Conservation (phyloP, 2,113 vertebrate genomes). For the Theropithecus gelada region DNA sequence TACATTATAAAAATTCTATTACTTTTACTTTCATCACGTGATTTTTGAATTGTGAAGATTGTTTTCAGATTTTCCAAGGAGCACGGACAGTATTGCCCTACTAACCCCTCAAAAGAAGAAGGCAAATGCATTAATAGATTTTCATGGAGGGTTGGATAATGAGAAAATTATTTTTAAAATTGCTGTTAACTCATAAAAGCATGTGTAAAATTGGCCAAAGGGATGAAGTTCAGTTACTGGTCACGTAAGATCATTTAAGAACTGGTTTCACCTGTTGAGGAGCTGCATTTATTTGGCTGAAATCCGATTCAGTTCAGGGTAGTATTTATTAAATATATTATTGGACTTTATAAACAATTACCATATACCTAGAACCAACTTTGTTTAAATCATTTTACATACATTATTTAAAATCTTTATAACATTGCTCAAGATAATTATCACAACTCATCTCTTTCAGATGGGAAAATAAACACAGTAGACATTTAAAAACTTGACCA, state of each 20-base stretch:
- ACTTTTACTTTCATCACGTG: not conserved
- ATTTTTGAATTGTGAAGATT: not conserved
- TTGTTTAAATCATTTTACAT: not conserved
- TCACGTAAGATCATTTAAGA: not conserved
- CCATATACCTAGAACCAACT: not conserved
- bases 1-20: not conserved
- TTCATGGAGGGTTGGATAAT: not conserved
- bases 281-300: not conserved
- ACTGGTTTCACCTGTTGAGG: not conserved
- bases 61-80: not conserved
- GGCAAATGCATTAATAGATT: not conserved
- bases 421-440: not conserved
- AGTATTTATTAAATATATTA: not conserved
- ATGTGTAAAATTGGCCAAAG: not conserved
- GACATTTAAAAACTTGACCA: not conserved
- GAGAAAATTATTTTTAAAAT: not conserved
- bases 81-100: not conserved
- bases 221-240: not conserved
- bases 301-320: not conserved
- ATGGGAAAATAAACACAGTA: not conserved
- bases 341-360: not conserved
- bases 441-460: not conserved
- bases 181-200: not conserved
- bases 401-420: not conserved
- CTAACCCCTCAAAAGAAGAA: not conserved